A percentile compares a stretch with the other conserved stretches of the same genome.
These are phyloP conservation scores for Ivindomyrus marchei DNA, from an alignment of 2,113 vertebrate species.

Conservation along the genomic window DNA sequence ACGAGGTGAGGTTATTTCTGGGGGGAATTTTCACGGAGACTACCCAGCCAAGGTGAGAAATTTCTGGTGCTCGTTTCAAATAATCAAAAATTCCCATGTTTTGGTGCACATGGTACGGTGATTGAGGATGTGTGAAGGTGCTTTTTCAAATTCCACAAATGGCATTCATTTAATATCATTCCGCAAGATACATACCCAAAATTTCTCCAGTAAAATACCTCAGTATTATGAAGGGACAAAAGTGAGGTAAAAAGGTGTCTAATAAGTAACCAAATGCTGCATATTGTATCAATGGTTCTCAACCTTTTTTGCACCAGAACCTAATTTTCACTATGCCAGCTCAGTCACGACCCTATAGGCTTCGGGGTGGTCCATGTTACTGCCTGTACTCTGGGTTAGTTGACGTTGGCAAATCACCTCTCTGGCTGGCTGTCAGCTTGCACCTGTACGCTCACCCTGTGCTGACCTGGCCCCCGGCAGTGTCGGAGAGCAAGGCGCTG, in stretches of 20 bases:
- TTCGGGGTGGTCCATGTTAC: constrained; percentile 98
- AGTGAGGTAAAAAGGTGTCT: neutral
- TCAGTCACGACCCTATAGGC: constrained; percentile 68
- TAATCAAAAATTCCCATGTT: neutral
- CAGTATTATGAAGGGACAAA: neutral
- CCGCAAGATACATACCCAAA: neutral
- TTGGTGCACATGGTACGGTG: neutral
- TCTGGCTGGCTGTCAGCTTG: neutral
- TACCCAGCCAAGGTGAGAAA: constrained; percentile 73
- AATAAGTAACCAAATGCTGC: neutral
- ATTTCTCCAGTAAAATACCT: neutral
- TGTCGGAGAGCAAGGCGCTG: constrained; percentile 72
- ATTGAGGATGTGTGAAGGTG: neutral
- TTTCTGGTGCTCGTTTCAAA: neutral
- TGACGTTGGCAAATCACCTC: neutral
- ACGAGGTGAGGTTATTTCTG: constrained; percentile 93
- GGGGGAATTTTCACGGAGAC: constrained; percentile 98
- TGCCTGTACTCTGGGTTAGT: constrained; percentile 83
- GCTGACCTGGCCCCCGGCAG: constrained; percentile 43
- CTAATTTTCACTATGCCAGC: too few relatives aligned
- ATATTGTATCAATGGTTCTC: neutral
- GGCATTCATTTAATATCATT: neutral
- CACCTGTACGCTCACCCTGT: neutral
- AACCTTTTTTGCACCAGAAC: too few relatives aligned
- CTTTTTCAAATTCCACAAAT: neutral